A percentile compares a stretch with the other conserved stretches of the same genome.
Conservation (phyloP, 2,113 vertebrate genomes). For the Rhineura floridana region DNA sequence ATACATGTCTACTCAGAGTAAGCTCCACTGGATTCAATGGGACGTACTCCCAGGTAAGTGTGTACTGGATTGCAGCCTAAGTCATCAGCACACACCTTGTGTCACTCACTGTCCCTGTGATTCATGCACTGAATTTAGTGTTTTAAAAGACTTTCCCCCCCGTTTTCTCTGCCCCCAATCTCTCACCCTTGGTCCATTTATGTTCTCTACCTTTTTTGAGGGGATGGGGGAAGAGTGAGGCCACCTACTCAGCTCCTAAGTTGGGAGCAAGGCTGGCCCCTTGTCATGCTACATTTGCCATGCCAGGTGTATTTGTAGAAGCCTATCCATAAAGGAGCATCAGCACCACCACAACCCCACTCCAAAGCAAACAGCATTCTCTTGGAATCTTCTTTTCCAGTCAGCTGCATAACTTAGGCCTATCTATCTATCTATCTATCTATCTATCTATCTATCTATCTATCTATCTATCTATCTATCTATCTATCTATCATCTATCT, state of each 20-base stretch:
- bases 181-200: background rate
- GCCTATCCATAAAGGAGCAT: background rate
- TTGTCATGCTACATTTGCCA: background rate
- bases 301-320: too few species aligned
- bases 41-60: too few species aligned
- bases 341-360: background rate
- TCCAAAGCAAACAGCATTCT: background rate
- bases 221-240: background rate
- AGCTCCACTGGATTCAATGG: too few species aligned
- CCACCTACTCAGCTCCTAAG: background rate
- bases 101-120: background rate
- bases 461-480: too few species aligned
- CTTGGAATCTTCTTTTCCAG: background rate
- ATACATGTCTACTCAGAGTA: too few species aligned
- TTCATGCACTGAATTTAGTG: background rate
- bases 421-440: too few species aligned
- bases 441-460: too few species aligned
- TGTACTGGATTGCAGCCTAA: too few species aligned
- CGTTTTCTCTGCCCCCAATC: background rate
- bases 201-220: background rate
- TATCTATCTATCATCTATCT: too few species aligned
- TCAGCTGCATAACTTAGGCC: background rate
- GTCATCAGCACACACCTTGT: background rate
- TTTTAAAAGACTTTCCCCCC: background rate
- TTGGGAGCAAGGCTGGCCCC: background rate